These are phyloP conservation scores for Paelopatides confundens DNA, from an alignment of 53 echinoderm and acorn worm species.

Conservation along the genomic window DNA sequence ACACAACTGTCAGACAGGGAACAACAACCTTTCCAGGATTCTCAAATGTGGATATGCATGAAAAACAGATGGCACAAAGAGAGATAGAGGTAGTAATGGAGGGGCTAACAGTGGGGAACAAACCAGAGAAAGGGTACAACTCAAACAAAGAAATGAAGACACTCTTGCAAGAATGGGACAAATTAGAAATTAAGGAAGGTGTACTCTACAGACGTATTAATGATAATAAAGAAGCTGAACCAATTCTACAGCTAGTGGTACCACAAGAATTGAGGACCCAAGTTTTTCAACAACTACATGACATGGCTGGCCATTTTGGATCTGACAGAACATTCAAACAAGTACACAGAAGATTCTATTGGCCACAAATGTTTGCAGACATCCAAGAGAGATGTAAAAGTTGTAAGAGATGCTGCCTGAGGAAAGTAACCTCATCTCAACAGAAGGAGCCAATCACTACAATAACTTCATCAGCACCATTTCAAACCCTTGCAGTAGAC, in stretches of 20 bases:
- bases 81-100: too few species aligned
- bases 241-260: conserved; percentile 16
- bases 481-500: conserved; percentile 41
- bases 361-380: conserved; percentile 25
- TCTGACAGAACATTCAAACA: background rate
- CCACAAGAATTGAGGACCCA: conserved; percentile 5
- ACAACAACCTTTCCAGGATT: background rate
- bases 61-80: too few species aligned
- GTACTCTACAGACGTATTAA: background rate
- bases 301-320: conserved; percentile 1
- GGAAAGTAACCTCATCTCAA: background rate
- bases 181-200: background rate
- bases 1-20: background rate
- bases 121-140: too few species aligned
- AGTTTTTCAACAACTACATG: background rate
- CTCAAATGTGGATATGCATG: too few species aligned
- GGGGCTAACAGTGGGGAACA: too few species aligned
- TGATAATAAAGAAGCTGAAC: background rate
- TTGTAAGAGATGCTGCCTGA: conserved; percentile 17
- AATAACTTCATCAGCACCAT: conserved; percentile 36
- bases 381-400: conserved; percentile 5
- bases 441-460: background rate
- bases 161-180: background rate
- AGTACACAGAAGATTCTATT: conserved; percentile 5
- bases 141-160: background rate